These are phyloP conservation scores for Myiozetetes cayanensis DNA, from an alignment of 2,113 vertebrate genomes.

Conservation along the genomic window DNA sequence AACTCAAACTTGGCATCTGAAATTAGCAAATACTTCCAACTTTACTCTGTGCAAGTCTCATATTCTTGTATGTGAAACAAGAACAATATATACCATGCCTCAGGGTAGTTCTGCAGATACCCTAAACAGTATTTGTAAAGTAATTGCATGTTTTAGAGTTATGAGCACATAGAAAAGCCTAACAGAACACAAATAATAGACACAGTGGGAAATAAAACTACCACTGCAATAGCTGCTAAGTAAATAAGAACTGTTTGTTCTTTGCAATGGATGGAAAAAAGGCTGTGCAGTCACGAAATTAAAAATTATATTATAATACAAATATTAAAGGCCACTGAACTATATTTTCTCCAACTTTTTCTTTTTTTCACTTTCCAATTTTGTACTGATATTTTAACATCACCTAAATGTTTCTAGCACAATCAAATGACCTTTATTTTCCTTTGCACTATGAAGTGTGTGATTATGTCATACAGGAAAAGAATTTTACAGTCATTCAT, in stretches of 20 bases:
- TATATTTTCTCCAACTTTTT: neutral
- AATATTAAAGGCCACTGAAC: neutral
- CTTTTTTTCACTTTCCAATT: neutral
- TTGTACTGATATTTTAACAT: neutral
- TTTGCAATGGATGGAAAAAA: neutral
- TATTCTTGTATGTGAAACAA: neutral
- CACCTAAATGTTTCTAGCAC: neutral
- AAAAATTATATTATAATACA: neutral
- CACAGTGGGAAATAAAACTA: slow-evolving; percentile 9
- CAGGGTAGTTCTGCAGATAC: neutral
- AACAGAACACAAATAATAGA: neutral
- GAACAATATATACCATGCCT: neutral
- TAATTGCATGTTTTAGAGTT: neutral
- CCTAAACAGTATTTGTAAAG: neutral
- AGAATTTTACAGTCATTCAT: neutral
- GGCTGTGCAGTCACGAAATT: neutral
- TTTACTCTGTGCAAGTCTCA: neutral
- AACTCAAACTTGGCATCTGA: neutral
- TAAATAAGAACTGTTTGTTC: neutral
- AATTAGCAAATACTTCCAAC: neutral
- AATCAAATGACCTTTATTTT: neutral
- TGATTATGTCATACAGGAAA: neutral
- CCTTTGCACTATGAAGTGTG: neutral
- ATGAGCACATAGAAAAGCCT: neutral
- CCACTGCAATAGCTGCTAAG: neutral